Evolutionary conservation across 2,888 invertebrate genomes (phyloP).

Genomic region (Germaria angustata): DNA sequence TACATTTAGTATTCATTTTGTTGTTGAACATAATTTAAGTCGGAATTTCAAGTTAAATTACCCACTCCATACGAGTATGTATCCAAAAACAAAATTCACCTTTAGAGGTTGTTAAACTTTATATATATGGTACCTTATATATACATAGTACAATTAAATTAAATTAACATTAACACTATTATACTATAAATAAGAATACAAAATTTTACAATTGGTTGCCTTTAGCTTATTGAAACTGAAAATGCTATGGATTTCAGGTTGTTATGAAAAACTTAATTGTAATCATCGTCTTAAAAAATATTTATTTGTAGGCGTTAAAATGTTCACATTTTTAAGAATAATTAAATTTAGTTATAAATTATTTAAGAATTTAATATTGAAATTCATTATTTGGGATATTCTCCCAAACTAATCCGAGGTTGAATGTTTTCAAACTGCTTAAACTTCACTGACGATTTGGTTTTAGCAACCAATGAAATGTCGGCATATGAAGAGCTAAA

Average conservation of each 20-base stretch:
- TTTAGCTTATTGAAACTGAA: background rate
- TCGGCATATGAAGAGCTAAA: no score
- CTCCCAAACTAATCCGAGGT: no score
- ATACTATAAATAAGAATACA: background rate
- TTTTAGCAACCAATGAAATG: no score
- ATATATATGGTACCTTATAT: no score
- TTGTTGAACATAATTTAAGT: constrained; percentile 4
- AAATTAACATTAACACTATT: background rate
- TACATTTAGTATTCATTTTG: constrained; percentile 5
- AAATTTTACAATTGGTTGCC: background rate
- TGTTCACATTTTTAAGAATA: no score
- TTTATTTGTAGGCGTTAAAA: no score
- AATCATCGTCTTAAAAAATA: background rate
- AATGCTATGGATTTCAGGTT: background rate
- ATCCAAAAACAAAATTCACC: constrained; percentile 11
- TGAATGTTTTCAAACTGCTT: no score
- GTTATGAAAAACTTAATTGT: background rate
- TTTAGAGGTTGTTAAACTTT: constrained; percentile 39
- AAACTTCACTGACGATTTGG: no score
- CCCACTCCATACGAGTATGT: background rate
- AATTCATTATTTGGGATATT: no score
- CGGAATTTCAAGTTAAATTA: background rate
- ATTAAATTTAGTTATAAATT: no score
- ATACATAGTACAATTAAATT: no score
- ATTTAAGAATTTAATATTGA: no score